Evolutionary conservation across 2,888 invertebrate species (phyloP), one percentile per base, ranked within the genome.

Genomic region (Allacma fusca): DNA sequence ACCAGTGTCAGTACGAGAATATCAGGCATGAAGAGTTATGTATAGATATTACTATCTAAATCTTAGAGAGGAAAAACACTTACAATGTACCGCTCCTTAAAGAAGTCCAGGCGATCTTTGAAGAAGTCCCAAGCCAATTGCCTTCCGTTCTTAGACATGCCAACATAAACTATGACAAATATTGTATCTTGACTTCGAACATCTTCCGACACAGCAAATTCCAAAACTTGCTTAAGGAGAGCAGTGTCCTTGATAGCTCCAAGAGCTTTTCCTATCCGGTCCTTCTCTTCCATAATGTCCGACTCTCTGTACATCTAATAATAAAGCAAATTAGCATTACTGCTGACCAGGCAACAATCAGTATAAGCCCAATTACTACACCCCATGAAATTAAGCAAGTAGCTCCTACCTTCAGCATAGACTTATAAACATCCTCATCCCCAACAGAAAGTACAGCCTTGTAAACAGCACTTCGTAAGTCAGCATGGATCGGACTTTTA

Each of bases 201-300:
- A 86, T 97, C 94, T 78, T 93, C 94, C 88, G 94, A 92, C 87
- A 94, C 90, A 7, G 94, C 91, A 86, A 95, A 95, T 77, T 93
- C 89, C 26, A 95, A 89, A 65, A 95, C 94, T 85, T 91, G 91
- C 70, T 89, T 88, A 78, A 96, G 88, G 77, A 96, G 88, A 28
- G 88, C 88, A 19, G 91, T 90, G 86, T 95, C 91, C 80, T 89
- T 90, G 75, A 94, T 91, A 62, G 93, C 91, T 44, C 97, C 97
- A 76, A 97, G 89, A 5, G 95, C 91, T 79, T 94, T 89, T 78
- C 94, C 91, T 85, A 98, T 93, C 85, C 97, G 91, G 86, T 96
- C 94, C 87, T 95, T 96, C 87, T 98, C 97, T 87, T 97, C 97
- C 85, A 95, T 94, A 83, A 96, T 88, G 88, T 96, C 96, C 7